phyloP scores from a whole-genome alignment of 2,888 invertebrate genomes.

The Hipparchia semele region DNA sequence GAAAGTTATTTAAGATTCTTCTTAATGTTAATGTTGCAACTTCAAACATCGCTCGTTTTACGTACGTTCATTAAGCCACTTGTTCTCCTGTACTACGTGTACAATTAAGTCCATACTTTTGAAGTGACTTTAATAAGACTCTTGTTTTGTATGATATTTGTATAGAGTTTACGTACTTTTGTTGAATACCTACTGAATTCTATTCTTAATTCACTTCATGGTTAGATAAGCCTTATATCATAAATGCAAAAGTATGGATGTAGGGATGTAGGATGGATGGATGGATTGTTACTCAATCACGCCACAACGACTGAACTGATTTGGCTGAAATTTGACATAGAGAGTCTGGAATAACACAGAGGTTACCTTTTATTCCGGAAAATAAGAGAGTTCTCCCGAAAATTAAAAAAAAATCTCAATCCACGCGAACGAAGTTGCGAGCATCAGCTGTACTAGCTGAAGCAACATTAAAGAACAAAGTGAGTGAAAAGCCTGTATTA shows the following conservation, averaged over 20 bases:
- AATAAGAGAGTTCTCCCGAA: too few species aligned
- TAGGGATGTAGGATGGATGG: too few species aligned
- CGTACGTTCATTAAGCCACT: constrained; percentile 11
- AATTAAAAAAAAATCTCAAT: too few species aligned
- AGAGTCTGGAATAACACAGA: too few species aligned
- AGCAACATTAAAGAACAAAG: background rate
- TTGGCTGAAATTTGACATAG: too few species aligned
- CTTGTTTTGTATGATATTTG: background rate
- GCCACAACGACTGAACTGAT: too few species aligned
- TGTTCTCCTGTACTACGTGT: constrained; percentile 2
- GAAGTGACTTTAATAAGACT: background rate
- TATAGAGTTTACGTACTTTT: background rate
- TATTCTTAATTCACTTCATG: background rate
- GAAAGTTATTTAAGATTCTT: constrained; percentile 8
- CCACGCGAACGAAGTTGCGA: too few species aligned
- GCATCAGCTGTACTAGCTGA: background rate
- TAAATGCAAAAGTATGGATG: too few species aligned
- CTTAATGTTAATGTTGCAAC: background rate
- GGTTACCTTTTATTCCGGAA: too few species aligned
- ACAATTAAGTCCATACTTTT: background rate
- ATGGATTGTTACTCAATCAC: too few species aligned
- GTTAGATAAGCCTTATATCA: background rate
- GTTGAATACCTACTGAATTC: background rate
- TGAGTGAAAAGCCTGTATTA: background rate
- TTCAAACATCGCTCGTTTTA: constrained; percentile 2